These are phyloP conservation scores for Colostygia pectinataria DNA, from an alignment of 2,888 invertebrate genomes.

Conservation along the genomic window DNA sequence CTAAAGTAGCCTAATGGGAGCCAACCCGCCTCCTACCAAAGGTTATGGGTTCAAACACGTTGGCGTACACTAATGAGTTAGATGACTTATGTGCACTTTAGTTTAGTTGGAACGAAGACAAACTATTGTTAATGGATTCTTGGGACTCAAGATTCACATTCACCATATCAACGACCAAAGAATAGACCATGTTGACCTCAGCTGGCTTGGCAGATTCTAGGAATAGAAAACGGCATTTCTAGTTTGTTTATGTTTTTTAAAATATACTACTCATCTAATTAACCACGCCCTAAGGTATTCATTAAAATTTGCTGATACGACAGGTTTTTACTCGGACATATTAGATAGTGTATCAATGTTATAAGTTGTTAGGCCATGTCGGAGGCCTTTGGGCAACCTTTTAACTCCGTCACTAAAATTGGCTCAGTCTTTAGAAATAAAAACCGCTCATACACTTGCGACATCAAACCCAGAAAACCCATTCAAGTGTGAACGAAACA, in stretches of 20 bases:
- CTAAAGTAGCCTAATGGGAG: slow-evolving; percentile 22
- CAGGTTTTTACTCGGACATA: too few species aligned
- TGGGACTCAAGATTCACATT: slow-evolving; percentile 22
- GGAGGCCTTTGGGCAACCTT: too few species aligned
- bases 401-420: too few species aligned
- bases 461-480: too few species aligned
- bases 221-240: background rate
- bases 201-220: slow-evolving; percentile 1
- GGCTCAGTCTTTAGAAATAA: too few species aligned
- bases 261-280: too few species aligned
- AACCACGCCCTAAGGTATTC: too few species aligned
- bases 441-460: too few species aligned
- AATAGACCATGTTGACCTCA: background rate
- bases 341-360: too few species aligned
- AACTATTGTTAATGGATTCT: slow-evolving; percentile 35
- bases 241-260: background rate
- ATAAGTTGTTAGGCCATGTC: too few species aligned
- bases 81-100: slow-evolving; percentile 27
- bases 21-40: slow-evolving; percentile 14
- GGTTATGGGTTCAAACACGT: slow-evolving; percentile 26
- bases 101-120: slow-evolving; percentile 29
- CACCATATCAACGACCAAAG: background rate
- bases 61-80: slow-evolving; percentile 27
- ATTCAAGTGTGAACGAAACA: too few species aligned
- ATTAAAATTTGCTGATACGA: too few species aligned